These are phyloP conservation scores for Lathamus discolor DNA, from an alignment of 2,113 vertebrate species.

Conservation along the genomic window DNA sequence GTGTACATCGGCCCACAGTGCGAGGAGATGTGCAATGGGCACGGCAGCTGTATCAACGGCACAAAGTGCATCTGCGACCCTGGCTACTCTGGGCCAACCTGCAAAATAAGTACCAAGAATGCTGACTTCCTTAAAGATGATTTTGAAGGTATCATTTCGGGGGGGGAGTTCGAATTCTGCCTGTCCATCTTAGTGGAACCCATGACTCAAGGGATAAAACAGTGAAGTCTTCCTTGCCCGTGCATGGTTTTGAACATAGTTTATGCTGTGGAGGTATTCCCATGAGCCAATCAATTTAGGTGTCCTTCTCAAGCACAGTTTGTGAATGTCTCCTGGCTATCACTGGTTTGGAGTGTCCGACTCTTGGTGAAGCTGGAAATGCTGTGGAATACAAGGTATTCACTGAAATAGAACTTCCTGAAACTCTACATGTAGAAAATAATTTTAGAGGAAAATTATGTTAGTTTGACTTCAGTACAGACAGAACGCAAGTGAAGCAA, in stretches of 20 bases:
- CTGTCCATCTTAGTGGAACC: background rate
- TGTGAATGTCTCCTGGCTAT: background rate
- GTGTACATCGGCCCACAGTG: conserved; percentile 96
- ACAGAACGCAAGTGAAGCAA: background rate
- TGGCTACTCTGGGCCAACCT: conserved; percentile 88
- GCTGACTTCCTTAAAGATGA: conserved; percentile 96
- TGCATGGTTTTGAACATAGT: background rate
- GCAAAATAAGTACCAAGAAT: conserved; percentile 88
- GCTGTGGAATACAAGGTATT: background rate
- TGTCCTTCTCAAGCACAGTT: background rate
- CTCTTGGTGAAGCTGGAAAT: background rate
- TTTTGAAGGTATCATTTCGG: conserved; percentile 88
- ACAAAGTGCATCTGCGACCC: conserved; percentile 91
- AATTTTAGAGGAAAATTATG: background rate
- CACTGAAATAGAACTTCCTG: background rate
- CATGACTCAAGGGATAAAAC: background rate
- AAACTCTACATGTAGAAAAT: background rate
- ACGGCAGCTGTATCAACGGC: conserved; percentile 89
- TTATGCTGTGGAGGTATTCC: background rate
- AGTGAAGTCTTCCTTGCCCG: background rate
- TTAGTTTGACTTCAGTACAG: background rate
- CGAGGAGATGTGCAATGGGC: conserved; percentile 94
- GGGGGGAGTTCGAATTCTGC: background rate
- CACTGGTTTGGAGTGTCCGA: background rate
- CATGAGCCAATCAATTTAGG: background rate